phyloP scores from a whole-genome alignment of 2,888 invertebrate species.

The Chaetoderma sp. region DNA sequence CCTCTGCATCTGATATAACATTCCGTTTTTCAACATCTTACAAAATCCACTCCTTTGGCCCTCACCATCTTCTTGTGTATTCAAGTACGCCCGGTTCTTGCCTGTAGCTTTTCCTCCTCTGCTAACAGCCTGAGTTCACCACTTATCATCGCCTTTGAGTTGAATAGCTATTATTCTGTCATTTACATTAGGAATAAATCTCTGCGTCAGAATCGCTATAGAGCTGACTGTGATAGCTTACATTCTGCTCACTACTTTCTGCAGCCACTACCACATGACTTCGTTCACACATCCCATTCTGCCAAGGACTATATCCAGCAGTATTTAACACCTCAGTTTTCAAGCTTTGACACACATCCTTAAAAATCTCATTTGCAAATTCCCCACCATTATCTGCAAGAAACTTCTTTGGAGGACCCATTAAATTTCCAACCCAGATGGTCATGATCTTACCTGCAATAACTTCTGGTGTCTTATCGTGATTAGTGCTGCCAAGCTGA shows the following conservation, averaged over 20 bases:
- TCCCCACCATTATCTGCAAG: slow-evolving; percentile 17
- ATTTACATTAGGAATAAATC: too few species aligned
- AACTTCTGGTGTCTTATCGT: not conserved
- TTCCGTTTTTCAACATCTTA: too few species aligned
- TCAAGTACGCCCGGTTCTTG: not conserved
- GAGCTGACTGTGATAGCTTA: not conserved
- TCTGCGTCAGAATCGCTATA: not conserved
- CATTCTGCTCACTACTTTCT: slow-evolving; percentile 6
- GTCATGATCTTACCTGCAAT: slow-evolving; percentile 10
- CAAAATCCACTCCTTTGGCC: too few species aligned
- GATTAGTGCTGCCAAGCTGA: slow-evolving; percentile 4
- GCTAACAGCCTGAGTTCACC: slow-evolving; percentile 7
- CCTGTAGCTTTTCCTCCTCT: slow-evolving; percentile 12
- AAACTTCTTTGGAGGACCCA: slow-evolving; percentile 8
- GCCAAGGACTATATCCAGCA: slow-evolving; percentile 21
- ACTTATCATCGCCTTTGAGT: too few species aligned
- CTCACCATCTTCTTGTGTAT: not conserved
- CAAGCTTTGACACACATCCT: slow-evolving; percentile 7
- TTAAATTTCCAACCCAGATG: slow-evolving; percentile 8
- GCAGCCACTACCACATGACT: slow-evolving; percentile 15
- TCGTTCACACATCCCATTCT: slow-evolving; percentile 28
- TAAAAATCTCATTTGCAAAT: slow-evolving; percentile 7
- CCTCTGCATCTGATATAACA: too few species aligned
- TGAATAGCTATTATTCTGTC: too few species aligned
- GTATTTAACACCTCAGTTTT: slow-evolving; percentile 11